Percentiles rank a stretch among this genome's conserved stretches.
These are phyloP conservation scores for Odontomyia ornata DNA, from an alignment of 2,888 invertebrate species.

Conservation along the genomic window DNA sequence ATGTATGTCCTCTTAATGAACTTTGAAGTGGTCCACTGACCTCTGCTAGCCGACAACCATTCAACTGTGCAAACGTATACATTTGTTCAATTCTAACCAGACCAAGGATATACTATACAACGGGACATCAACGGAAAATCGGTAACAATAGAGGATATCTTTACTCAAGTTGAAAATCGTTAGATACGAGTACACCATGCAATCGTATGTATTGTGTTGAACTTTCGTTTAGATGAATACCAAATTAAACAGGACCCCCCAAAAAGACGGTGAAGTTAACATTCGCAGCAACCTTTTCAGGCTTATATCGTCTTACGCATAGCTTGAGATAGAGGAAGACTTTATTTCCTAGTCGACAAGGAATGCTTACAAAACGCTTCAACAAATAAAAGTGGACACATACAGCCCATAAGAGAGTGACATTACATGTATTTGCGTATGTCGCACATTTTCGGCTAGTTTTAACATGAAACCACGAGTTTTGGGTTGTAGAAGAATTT, in stretches of 20 bases:
- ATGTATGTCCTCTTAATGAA: slow-evolving; percentile 46
- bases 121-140: not conserved
- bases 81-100: slow-evolving; percentile 9
- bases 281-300: no score
- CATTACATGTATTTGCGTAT: slow-evolving; percentile 30
- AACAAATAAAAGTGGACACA: slow-evolving; percentile 28
- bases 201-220: not conserved
- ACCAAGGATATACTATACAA: not conserved
- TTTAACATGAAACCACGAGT: slow-evolving; percentile 1
- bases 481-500: not conserved
- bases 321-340: not conserved
- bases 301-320: no score
- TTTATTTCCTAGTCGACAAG: not conserved
- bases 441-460: slow-evolving; percentile 19
- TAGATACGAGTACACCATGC: not conserved
- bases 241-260: not conserved
- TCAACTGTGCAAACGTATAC: not conserved
- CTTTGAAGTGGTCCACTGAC: slow-evolving; percentile 46
- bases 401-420: not conserved
- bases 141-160: not conserved
- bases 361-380: not conserved
- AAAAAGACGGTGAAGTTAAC: no score
- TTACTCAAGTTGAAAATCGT: slow-evolving; percentile 1
- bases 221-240: not conserved
- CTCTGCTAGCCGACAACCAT: slow-evolving; percentile 30